Conservation (phyloP, 30 jellyfish, hydroid and myxozoan species). For the Hydractinia symbiolongicarpus region DNA sequence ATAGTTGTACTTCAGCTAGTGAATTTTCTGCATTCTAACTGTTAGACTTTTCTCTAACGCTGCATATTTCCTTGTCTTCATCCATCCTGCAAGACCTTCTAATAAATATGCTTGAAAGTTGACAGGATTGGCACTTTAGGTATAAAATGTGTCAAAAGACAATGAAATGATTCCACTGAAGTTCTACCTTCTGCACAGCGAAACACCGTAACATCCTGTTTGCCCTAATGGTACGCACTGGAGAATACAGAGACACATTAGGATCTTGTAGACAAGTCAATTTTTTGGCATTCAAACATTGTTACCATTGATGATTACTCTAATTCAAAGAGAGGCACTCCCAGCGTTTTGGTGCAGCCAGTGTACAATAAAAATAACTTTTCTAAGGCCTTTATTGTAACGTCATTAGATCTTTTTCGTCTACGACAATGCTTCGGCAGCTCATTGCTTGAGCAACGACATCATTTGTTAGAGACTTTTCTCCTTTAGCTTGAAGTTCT, state of each 20-base stretch:
- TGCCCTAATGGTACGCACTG: slow-evolving; percentile 22
- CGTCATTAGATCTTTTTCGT: slow-evolving; percentile 20
- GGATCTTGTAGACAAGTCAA: slow-evolving; percentile 46
- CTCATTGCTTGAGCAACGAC: slow-evolving; percentile 27
- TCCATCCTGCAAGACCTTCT: slow-evolving; percentile 40
- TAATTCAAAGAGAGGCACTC: slow-evolving; percentile 43
- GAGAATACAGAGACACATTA: slow-evolving; percentile 32
- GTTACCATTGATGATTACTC: not conserved
- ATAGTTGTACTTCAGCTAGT: too few species aligned
- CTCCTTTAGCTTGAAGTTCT: slow-evolving; percentile 34
- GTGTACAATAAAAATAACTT: slow-evolving; percentile 23
- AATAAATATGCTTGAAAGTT: slow-evolving; percentile 40
- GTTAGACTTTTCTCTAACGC: too few species aligned
- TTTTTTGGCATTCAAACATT: slow-evolving; percentile 35
- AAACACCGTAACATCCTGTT: slow-evolving; percentile 25
- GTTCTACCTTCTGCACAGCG: slow-evolving; percentile 54
- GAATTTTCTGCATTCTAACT: too few species aligned
- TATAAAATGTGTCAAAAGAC: slow-evolving; percentile 6
- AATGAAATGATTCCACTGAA: slow-evolving; percentile 28
- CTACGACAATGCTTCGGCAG: slow-evolving; percentile 38
- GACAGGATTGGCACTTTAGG: slow-evolving; percentile 35
- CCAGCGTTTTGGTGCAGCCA: slow-evolving; percentile 36
- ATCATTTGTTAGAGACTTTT: slow-evolving; percentile 13
- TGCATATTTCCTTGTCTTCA: not conserved
- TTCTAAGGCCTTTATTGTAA: slow-evolving; percentile 18